Percentiles rank a stretch among this genome's conserved stretches.
phyloP scores from a whole-genome alignment of 2,888 invertebrate genomes.

The Nysson spinosus region DNA sequence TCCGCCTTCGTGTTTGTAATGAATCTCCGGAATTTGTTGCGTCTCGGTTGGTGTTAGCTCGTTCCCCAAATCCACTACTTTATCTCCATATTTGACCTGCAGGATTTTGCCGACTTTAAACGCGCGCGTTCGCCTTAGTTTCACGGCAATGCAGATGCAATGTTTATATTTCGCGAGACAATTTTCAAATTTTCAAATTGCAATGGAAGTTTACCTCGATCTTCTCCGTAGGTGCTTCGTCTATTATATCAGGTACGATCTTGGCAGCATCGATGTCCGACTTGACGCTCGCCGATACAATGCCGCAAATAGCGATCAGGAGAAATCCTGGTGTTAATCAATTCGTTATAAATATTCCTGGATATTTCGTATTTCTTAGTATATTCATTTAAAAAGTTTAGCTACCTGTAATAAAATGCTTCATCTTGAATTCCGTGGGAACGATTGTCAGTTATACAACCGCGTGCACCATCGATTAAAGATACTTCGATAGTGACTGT shows the following conservation, averaged over 20 bases:
- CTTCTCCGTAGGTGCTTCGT: constrained; percentile 65
- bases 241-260: constrained; percentile 72
- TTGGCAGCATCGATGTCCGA: constrained; percentile 67
- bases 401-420: background rate
- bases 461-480: no score
- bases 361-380: background rate
- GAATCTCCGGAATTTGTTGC: constrained; percentile 71
- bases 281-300: constrained; percentile 66
- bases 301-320: constrained; percentile 51
- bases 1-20: constrained; percentile 75
- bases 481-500: no score
- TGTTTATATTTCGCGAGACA: no score
- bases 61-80: constrained; percentile 67
- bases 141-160: no score
- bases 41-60: constrained; percentile 71
- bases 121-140: no score
- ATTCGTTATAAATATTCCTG: background rate
- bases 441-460: background rate
- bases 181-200: no score
- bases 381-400: background rate
- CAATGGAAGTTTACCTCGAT: constrained; percentile 74
- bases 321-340: constrained; percentile 62
- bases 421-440: background rate
- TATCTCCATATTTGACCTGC: constrained; percentile 72
- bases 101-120: background rate